These are phyloP conservation scores for Molossus alvarezi DNA, from an alignment of 2,797 vertebrate species.

Conservation along the genomic window DNA sequence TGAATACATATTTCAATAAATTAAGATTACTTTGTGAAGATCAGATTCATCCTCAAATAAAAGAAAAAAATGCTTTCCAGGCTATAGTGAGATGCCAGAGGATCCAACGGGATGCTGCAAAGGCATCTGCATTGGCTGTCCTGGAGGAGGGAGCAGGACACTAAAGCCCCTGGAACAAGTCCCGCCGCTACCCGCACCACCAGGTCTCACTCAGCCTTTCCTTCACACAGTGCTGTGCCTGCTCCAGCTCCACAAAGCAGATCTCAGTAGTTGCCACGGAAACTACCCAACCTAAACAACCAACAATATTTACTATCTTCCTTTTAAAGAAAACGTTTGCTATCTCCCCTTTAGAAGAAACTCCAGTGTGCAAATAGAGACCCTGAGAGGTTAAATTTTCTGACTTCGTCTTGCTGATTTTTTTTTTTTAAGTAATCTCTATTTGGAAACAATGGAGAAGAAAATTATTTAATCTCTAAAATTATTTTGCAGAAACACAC, in stretches of 20 bases:
- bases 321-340: neutral
- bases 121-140: neutral
- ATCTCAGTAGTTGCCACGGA: neutral
- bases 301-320: neutral
- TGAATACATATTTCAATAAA: neutral
- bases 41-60: neutral
- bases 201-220: neutral
- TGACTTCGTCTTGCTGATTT: conserved; percentile 3
- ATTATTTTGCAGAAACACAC: conserved; percentile 73
- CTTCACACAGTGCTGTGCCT: neutral
- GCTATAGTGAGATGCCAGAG: neutral
- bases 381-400: conserved; percentile 15
- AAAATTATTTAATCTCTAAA: conserved; percentile 79
- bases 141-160: neutral
- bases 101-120: neutral
- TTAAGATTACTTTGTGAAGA: neutral
- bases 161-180: neutral
- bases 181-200: neutral
- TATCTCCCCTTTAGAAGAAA: neutral
- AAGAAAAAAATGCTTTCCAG: neutral
- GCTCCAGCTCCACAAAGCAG: neutral
- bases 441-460: conserved; percentile 67
- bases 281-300: neutral
- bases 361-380: neutral
- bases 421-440: conserved; percentile 43